Evolutionary conservation across 2,113 vertebrate genomes (phyloP).

Genomic region (Myiopsitta monachus): DNA sequence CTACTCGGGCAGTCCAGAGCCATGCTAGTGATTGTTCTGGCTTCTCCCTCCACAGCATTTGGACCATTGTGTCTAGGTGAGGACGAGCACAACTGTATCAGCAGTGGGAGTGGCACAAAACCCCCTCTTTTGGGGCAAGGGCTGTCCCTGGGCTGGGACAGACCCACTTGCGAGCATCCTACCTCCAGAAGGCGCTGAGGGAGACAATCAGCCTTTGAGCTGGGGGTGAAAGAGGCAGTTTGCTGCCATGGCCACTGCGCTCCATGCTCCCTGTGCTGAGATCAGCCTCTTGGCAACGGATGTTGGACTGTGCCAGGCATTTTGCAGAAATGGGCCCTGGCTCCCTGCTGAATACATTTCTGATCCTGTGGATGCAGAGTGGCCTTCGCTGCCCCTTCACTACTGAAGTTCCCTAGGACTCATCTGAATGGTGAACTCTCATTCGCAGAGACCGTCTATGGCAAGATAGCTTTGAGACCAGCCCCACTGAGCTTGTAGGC

Average conservation of each 20-base stretch:
- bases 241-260: background rate
- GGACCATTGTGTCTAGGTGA: background rate
- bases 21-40: background rate
- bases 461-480: background rate
- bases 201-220: background rate
- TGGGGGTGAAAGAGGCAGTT: accelerated
- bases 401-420: background rate
- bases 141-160: background rate
- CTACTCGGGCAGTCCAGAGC: background rate
- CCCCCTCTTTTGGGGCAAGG: background rate
- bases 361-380: background rate
- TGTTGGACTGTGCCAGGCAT: background rate
- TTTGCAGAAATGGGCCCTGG: background rate
- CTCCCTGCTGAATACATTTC: background rate
- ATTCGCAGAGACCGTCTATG: background rate
- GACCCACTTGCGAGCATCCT: background rate
- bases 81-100: background rate
- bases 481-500: background rate
- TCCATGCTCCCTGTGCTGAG: background rate
- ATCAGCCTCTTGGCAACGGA: background rate
- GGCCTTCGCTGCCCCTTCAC: background rate
- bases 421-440: background rate
- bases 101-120: background rate
- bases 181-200: background rate
- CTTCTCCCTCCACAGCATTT: background rate